Conservation (phyloP, 2,888 invertebrate genomes). For the Lissonota sp. region DNA sequence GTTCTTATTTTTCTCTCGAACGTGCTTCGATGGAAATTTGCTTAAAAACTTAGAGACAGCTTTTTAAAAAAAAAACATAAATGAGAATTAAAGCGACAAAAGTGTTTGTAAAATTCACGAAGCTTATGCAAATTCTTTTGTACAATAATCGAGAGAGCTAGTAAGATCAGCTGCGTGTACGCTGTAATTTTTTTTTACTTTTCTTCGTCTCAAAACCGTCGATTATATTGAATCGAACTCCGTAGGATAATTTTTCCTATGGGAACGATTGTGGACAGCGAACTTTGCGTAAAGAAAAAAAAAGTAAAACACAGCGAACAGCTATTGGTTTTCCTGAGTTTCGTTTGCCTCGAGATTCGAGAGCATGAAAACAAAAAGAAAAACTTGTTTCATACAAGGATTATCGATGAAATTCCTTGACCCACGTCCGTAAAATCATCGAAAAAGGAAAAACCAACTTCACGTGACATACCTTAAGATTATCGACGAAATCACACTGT, state of each 20-base stretch:
- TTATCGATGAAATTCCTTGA: slow-evolving; percentile 62
- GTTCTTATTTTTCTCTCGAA: slow-evolving; percentile 15
- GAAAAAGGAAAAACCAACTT: slow-evolving; percentile 33
- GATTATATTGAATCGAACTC: background rate
- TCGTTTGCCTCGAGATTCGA: slow-evolving; percentile 13
- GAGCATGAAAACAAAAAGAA: slow-evolving; percentile 18
- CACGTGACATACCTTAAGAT: slow-evolving; percentile 44
- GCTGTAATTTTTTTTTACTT: background rate
- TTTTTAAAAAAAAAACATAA: slow-evolving; percentile 16
- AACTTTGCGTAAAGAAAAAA: slow-evolving; percentile 17
- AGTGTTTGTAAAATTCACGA: slow-evolving; percentile 28
- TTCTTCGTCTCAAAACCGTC: background rate
- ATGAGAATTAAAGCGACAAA: slow-evolving; percentile 23
- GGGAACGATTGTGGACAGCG: slow-evolving; percentile 32
- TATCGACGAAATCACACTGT: slow-evolving; percentile 61
- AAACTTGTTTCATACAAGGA: slow-evolving; percentile 61
- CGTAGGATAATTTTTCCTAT: background rate
- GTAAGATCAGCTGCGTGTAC: too few relatives aligned
- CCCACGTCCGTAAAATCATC: slow-evolving; percentile 12
- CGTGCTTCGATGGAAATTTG: slow-evolving; percentile 33
- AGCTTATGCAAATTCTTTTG: slow-evolving; percentile 39
- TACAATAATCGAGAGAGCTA: slow-evolving; percentile 49
- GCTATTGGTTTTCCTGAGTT: slow-evolving; percentile 45
- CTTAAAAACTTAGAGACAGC: slow-evolving; percentile 47
- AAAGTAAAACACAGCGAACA: slow-evolving; percentile 20